A percentile compares a stretch with the other conserved stretches of the same genome.
These are phyloP conservation scores for Caracal caracal DNA, from an alignment of 2,113 vertebrate genomes.

Conservation along the genomic window DNA sequence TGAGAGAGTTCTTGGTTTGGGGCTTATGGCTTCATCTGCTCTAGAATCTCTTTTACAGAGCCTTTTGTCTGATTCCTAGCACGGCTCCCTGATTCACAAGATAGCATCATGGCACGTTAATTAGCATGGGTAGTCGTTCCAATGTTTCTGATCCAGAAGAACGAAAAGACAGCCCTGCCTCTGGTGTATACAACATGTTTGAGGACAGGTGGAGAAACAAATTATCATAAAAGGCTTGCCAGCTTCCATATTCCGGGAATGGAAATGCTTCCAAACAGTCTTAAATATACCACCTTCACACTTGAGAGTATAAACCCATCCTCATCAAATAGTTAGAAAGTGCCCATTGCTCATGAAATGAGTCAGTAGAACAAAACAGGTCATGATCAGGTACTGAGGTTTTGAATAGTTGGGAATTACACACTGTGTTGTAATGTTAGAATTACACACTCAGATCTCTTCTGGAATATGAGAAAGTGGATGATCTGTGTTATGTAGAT, in stretches of 20 bases:
- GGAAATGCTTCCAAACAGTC: conserved; percentile 2
- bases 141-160: conserved; percentile 37
- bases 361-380: neutral
- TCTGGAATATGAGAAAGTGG: neutral
- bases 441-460: neutral
- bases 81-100: neutral
- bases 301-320: neutral
- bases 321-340: neutral
- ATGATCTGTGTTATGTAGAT: neutral
- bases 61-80: neutral
- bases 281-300: conserved; percentile 23
- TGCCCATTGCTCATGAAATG: neutral
- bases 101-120: neutral
- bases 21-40: neutral
- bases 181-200: neutral
- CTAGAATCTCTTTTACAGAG: neutral
- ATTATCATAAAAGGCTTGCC: neutral
- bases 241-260: conserved; percentile 7
- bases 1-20: neutral
- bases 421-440: neutral
- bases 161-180: conserved; percentile 7
- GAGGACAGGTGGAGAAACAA: conserved; percentile 29
- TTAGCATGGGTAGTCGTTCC: neutral
- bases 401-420: neutral
- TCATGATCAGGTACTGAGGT: neutral